Evolutionary conservation across 1,140 invertebrate species (phyloP).

Genomic region (Pteromalus puparum): DNA sequence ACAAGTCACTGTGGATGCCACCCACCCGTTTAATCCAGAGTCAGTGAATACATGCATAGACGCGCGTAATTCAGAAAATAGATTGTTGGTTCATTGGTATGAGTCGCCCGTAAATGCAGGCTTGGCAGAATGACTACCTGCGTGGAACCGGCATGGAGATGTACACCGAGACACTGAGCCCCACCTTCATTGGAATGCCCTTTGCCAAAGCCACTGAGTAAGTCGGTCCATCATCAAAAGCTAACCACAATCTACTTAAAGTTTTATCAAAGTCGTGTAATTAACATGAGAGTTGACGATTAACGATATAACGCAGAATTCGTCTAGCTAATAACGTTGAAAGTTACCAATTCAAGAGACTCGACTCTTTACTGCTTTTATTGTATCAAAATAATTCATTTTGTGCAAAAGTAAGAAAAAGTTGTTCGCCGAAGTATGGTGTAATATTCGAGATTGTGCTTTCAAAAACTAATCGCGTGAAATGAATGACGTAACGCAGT

Average conservation of each 20-base stretch:
- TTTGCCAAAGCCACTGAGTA: conserved; percentile 99
- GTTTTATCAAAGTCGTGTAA: conserved; percentile 24
- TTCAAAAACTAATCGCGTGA: background rate
- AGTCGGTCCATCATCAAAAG: conserved; percentile 79
- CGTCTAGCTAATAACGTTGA: conserved; percentile 56
- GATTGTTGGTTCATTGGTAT: conserved; percentile 77
- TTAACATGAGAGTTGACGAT: conserved; percentile 30
- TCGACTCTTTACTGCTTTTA: conserved; percentile 39
- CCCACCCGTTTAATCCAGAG: conserved; percentile 46
- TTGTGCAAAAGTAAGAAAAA: background rate
- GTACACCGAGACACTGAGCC: conserved; percentile 98
- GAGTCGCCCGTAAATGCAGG: conserved; percentile 94
- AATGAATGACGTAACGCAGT: background rate
- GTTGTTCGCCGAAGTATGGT: background rate
- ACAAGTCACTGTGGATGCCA: conserved; percentile 53
- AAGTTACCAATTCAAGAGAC: conserved; percentile 67
- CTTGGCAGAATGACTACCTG: conserved; percentile 99
- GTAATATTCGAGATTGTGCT: background rate
- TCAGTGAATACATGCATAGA: conserved; percentile 71
- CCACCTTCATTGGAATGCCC: conserved; percentile 97
- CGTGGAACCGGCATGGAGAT: conserved; percentile 99
- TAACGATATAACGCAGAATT: conserved; percentile 49
- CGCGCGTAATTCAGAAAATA: conserved; percentile 71
- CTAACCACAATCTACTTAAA: background rate
- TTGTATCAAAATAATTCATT: background rate